Base-by-base conservation (phyloP, 1,140 invertebrate species). In the Zaprionus ornatus region DNA sequence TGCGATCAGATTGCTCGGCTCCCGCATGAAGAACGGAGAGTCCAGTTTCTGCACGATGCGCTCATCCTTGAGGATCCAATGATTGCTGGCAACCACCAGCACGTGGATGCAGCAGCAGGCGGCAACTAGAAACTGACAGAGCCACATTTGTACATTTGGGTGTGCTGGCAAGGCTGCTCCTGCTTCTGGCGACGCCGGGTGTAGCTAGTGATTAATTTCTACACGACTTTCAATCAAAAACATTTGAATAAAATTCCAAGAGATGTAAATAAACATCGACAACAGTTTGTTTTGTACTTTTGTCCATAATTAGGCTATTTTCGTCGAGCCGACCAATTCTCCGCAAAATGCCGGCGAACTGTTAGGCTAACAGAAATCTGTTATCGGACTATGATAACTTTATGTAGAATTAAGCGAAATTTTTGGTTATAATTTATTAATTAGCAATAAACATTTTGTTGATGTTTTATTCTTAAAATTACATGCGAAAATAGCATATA, bases 1-100 rank as follows among this genome's bases (percentile, higher is more conserved):
- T 1, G 95, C 95, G 52, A 97, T 92, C 25, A 98, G 93, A 92
- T 98, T 97, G 91, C 97, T 95, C 0, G 97, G 96, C 61, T 95
- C 93, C 40, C 95, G 94, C 92, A 98, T 93, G 92, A 96, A 95
- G 93, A 96, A 98, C 2, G 96, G 95, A 5, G 97, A 97, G 86
- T 97, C 94, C 48, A 94, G 72, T 94, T 96, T 90, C 29, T 80
- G 79, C 7, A 84, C 74, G 35, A 91, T 91, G 25, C 80, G 82
- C 35, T 88, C 87, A 59, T 92, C 91, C 37, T 90, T 82, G 1
- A 92, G 61, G 19, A 91, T 78, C 90, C 91, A 92, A 40, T 92
- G 91, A 57, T 92, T 92, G 50, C 85, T 82, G 25, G 84, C 84
- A 10, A 64, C 55, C 3, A 64, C 55, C 3, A 81, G 80, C 45